phyloP scores from a whole-genome alignment of 2,888 invertebrate species.

The Chesias legatella region DNA sequence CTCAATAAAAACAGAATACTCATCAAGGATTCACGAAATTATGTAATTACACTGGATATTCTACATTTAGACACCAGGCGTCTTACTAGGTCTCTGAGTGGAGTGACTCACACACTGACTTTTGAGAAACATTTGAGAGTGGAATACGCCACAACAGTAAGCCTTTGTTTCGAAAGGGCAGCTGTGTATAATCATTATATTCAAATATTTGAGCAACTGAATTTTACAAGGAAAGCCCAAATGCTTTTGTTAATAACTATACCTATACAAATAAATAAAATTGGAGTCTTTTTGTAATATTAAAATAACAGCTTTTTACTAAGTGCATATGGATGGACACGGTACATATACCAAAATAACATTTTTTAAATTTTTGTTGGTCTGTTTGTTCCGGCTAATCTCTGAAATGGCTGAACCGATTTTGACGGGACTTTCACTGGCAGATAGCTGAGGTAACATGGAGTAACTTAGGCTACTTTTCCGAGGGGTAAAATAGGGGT shows the following conservation, averaged over 20 bases:
- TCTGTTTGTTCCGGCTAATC: too few relatives aligned
- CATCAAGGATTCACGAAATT: conserved; percentile 36
- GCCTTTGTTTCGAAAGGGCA: conserved; percentile 22
- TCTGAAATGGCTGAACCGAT: too few relatives aligned
- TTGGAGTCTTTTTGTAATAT: conserved; percentile 1
- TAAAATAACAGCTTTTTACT: too few relatives aligned
- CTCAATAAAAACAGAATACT: too few relatives aligned
- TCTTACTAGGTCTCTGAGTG: conserved; percentile 37
- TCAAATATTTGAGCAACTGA: conserved; percentile 8
- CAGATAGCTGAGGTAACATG: too few relatives aligned
- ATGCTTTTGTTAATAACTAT: background rate
- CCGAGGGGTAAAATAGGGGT: too few relatives aligned
- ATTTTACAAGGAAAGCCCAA: background rate
- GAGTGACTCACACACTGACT: conserved; percentile 44
- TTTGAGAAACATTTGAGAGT: conserved; percentile 39
- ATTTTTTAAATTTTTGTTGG: too few relatives aligned
- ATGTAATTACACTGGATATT: conserved; percentile 45
- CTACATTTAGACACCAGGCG: conserved; percentile 21
- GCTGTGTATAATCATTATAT: conserved; percentile 6
- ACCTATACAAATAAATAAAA: too few relatives aligned
- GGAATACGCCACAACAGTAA: conserved; percentile 29
- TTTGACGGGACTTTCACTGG: too few relatives aligned
- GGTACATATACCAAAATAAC: too few relatives aligned
- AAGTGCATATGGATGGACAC: too few relatives aligned
- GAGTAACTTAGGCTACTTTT: too few relatives aligned